phyloP scores from a whole-genome alignment of 2,113 vertebrate genomes.

The Muscicapa adusta region DNA sequence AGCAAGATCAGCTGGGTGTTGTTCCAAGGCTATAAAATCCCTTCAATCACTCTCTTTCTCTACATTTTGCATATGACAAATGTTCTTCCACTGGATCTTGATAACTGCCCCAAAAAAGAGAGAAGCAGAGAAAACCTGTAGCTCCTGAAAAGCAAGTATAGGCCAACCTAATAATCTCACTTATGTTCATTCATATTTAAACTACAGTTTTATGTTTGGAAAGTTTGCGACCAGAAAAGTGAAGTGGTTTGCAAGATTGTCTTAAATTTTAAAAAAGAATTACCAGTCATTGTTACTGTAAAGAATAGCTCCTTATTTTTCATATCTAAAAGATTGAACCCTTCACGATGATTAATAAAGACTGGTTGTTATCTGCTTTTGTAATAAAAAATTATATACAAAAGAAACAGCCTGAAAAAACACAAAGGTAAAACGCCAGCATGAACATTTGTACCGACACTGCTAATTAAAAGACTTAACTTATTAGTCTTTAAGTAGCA shows the following conservation, averaged over 20 bases:
- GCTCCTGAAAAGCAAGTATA: background rate
- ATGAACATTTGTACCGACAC: constrained; percentile 70
- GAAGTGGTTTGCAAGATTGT: constrained; percentile 29
- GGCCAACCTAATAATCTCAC: background rate
- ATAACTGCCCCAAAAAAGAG: background rate
- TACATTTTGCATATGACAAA: background rate
- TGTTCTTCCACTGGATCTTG: background rate
- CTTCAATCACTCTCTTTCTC: background rate
- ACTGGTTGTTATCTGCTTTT: constrained; percentile 84
- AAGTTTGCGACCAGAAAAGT: constrained; percentile 29
- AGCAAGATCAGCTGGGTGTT: background rate
- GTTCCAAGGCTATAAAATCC: background rate
- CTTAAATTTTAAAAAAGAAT: constrained; percentile 19
- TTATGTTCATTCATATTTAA: background rate
- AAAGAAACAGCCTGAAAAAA: constrained; percentile 77
- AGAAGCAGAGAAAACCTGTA: background rate
- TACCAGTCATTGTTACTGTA: constrained; percentile 41
- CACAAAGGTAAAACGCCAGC: constrained; percentile 78
- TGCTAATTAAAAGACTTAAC: constrained; percentile 88
- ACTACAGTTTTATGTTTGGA: background rate
- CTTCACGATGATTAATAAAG: constrained; percentile 86
- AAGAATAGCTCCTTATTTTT: constrained; percentile 67
- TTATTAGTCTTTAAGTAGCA: constrained; percentile 79
- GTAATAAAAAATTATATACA: constrained; percentile 82
- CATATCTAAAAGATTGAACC: constrained; percentile 68